phyloP scores from a whole-genome alignment of 2,888 invertebrate genomes.

The Fragum whitleyi region DNA sequence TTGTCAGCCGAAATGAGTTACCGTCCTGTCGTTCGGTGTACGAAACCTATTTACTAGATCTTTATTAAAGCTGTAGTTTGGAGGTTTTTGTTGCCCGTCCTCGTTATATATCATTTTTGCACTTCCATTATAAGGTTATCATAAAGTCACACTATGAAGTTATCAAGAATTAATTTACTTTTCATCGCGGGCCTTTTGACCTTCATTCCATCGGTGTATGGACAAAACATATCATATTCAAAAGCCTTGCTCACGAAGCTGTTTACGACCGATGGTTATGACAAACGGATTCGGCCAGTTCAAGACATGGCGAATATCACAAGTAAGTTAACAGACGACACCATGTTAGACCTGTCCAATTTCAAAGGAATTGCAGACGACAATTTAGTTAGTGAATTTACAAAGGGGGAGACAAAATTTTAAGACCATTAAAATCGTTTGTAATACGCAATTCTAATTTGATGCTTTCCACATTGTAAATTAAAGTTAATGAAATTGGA shows the following conservation, averaged over 20 bases:
- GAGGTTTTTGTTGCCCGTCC: no score
- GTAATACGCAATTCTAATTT: background rate
- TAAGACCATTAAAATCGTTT: no score
- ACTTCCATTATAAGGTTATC: no score
- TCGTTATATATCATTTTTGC: no score
- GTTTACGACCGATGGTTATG: constrained; percentile 14
- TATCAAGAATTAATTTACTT: background rate
- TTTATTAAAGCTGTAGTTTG: no score
- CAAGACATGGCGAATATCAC: background rate
- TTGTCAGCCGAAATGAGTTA: no score
- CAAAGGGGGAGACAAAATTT: no score
- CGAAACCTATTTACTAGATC: no score
- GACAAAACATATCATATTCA: background rate
- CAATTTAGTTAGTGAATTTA: no score
- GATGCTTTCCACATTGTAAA: no score
- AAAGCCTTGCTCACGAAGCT: constrained; percentile 15
- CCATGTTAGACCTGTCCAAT: background rate
- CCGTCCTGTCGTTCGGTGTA: no score
- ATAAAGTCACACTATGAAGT: background rate
- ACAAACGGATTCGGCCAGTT: background rate
- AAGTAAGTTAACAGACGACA: constrained; percentile 2
- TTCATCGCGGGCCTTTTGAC: background rate
- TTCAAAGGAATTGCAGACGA: background rate
- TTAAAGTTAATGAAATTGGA: no score
- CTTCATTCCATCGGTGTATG: background rate